phyloP scores from a whole-genome alignment of 2,888 invertebrate genomes.

The Holacanthella duospinosa region DNA sequence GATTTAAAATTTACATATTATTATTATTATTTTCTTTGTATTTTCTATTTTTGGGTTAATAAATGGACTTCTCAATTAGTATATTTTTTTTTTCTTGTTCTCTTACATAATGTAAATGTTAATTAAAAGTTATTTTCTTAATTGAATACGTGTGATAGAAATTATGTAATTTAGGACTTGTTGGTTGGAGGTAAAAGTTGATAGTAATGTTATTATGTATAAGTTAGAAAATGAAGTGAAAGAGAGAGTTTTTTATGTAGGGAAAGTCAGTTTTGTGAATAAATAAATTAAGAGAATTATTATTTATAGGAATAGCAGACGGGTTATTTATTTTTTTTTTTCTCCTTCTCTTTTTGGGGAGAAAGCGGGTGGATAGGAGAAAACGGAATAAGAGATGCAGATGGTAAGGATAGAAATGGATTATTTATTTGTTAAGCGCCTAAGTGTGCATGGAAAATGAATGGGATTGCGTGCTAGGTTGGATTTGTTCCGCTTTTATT shows the following conservation, averaged over 20 bases:
- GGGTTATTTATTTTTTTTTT: not conserved
- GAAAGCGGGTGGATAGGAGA: not conserved
- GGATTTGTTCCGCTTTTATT: not conserved
- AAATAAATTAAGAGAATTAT: not conserved
- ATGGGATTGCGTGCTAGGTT: slow-evolving; percentile 6
- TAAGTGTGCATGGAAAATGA: slow-evolving; percentile 5
- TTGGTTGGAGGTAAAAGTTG: not conserved
- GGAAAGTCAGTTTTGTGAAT: not conserved
- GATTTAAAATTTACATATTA: too few species aligned
- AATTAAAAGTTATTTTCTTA: not conserved
- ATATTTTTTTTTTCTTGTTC: too few species aligned
- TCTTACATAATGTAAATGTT: not conserved
- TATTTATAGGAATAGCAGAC: not conserved
- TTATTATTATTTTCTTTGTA: too few species aligned
- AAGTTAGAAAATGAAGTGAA: not conserved
- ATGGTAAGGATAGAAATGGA: not conserved
- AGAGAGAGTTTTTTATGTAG: not conserved
- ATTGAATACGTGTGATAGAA: not conserved
- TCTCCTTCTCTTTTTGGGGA: not conserved
- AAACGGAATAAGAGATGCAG: not conserved
- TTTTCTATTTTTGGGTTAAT: too few species aligned
- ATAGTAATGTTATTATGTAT: not conserved
- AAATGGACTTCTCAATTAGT: too few species aligned
- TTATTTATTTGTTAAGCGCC: slow-evolving; percentile 11
- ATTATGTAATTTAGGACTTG: too few species aligned